These are phyloP conservation scores for Lepus oiostolus DNA, from an alignment of 2,797 vertebrate genomes.

Conservation along the genomic window DNA sequence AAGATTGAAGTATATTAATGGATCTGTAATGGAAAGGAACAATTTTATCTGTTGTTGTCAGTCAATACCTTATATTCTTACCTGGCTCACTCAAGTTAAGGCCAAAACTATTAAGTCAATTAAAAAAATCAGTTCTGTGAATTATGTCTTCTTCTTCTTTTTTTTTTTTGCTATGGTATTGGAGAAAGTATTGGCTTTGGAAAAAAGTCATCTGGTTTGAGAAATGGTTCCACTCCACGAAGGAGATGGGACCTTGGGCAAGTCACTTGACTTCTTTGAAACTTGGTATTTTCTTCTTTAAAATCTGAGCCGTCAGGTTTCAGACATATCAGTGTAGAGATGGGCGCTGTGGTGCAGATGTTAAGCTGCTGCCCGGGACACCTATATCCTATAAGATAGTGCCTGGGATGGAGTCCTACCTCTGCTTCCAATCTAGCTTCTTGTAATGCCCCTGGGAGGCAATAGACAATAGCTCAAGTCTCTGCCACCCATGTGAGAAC, in stretches of 20 bases:
- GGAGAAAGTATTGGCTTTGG: not conserved
- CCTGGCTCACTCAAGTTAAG: not conserved
- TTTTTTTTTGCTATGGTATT: not conserved
- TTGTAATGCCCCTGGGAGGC: too few species aligned
- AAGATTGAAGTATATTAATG: not conserved
- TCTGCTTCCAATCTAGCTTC: too few species aligned
- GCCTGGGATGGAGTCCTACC: too few species aligned
- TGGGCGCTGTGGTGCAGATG: too few species aligned
- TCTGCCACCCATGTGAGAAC: too few species aligned
- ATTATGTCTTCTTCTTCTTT: not conserved
- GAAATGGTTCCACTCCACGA: not conserved
- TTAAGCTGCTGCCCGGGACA: too few species aligned
- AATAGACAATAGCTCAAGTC: too few species aligned
- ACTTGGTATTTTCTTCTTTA: not conserved
- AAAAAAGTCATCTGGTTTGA: conserved; percentile 9
- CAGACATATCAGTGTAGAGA: not conserved
- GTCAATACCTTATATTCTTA: not conserved
- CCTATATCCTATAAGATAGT: too few species aligned
- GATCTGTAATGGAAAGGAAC: not conserved
- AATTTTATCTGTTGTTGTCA: not conserved
- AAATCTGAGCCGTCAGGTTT: not conserved
- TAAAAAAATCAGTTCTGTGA: not conserved
- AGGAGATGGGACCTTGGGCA: not conserved
- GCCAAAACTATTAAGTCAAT: not conserved
- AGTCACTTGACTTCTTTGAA: not conserved